Conservation (phyloP, 2,888 invertebrate genomes). For the Zaprionus obscuricornis region DNA sequence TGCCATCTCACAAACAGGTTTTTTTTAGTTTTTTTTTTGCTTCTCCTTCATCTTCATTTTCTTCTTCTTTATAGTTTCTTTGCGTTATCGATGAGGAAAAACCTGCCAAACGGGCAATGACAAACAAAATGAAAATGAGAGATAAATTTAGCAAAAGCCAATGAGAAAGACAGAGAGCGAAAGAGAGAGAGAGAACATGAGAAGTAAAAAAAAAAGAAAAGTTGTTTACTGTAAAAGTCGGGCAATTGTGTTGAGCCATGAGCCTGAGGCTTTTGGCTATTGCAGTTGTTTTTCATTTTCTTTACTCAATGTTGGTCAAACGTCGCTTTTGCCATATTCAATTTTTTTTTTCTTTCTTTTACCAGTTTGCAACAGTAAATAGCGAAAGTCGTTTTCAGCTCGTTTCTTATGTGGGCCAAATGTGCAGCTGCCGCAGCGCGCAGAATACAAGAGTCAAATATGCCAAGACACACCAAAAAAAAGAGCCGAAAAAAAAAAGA, state of each 20-base stretch:
- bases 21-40: not conserved
- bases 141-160: constrained; percentile 1
- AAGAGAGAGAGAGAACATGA: not conserved
- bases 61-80: constrained; percentile 36
- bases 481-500: constrained; percentile 16
- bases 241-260: constrained; percentile 44
- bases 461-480: constrained; percentile 10
- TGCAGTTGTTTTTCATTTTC: constrained; percentile 54
- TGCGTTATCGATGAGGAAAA: constrained; percentile 43
- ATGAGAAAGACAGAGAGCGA: not conserved
- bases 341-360: constrained; percentile 18
- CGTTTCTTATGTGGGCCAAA: constrained; percentile 72
- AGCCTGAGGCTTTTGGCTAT: too few species aligned
- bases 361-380: constrained; percentile 37
- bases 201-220: constrained; percentile 56
- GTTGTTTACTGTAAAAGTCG: constrained; percentile 65
- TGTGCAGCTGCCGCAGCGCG: constrained; percentile 58
- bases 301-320: constrained; percentile 65
- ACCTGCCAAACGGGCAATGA: constrained; percentile 24
- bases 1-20: constrained; percentile 34
- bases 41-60: too few species aligned
- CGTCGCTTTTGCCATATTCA: constrained; percentile 39
- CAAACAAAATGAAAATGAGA: constrained; percentile 22
- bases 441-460: too few species aligned
- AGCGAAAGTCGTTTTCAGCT: constrained; percentile 73